phyloP scores from a whole-genome alignment of 2,113 vertebrate species.

The Enhydra lutris region DNA sequence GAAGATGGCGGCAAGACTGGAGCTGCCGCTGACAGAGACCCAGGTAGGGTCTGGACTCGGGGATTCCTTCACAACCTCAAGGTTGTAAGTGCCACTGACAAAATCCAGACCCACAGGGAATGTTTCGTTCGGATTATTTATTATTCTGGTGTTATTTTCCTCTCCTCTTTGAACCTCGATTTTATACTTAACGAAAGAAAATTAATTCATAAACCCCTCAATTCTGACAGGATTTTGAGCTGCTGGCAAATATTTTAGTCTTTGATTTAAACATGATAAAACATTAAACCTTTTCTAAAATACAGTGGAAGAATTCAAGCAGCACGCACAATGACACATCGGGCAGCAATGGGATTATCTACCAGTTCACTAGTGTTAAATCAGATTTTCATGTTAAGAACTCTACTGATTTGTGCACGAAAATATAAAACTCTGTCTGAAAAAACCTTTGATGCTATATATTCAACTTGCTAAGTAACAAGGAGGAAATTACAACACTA shows the following conservation, averaged over 20 bases:
- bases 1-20: neutral
- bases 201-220: neutral
- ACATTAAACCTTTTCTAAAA: neutral
- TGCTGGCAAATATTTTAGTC: neutral
- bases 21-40: constrained; percentile 1
- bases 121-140: neutral
- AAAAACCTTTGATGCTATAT: neutral
- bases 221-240: constrained; percentile 35
- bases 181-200: constrained; percentile 14
- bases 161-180: neutral
- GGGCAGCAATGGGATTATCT: neutral
- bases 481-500: neutral
- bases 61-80: neutral
- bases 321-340: neutral
- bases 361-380: neutral
- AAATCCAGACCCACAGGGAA: neutral
- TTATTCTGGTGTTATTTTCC: neutral
- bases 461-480: neutral
- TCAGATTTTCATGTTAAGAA: constrained; percentile 17
- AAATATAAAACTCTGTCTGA: neutral
- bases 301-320: neutral
- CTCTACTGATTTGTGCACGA: neutral
- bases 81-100: neutral
- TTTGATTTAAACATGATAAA: neutral
- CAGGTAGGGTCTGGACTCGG: neutral